These are phyloP conservation scores for Dissostichus mawsoni DNA, from an alignment of 2,113 vertebrate species.

Conservation along the genomic window DNA sequence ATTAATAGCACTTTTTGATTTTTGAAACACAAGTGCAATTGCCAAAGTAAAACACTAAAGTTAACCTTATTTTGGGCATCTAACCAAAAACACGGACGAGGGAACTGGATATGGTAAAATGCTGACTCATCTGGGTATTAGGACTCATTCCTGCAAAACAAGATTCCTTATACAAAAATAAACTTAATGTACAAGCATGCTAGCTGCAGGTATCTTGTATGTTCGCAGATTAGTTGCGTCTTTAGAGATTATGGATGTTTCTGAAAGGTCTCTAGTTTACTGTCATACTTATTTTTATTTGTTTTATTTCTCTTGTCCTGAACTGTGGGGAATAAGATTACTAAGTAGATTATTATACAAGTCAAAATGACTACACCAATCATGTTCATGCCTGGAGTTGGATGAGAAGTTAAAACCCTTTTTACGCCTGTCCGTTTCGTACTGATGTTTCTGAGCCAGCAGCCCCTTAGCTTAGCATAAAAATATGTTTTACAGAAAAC, in stretches of 20 bases:
- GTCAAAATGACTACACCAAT: not conserved
- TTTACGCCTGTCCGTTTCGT: not conserved
- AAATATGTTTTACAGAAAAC: no score
- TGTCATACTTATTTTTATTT: not conserved
- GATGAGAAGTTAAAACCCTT: not conserved
- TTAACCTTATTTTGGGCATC: no score
- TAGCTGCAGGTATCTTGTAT: not conserved
- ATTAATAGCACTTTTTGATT: no score
- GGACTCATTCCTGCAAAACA: no score
- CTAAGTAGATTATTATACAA: not conserved
- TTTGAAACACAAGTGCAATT: no score
- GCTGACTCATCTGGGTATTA: no score
- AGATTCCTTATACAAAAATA: constrained; percentile 8
- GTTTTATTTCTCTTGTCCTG: not conserved
- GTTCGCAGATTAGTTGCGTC: not conserved
- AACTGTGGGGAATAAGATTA: not conserved
- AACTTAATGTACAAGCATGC: not conserved
- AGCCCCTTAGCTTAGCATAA: not conserved
- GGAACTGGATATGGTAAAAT: no score
- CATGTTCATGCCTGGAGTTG: not conserved
- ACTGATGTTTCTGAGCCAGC: no score
- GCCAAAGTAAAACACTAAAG: no score
- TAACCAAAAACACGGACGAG: no score
- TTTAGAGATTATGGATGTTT: not conserved
- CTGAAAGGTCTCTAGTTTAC: constrained; percentile 1